Conservation (phyloP, 2,113 vertebrate genomes). For the Bubalus kerabau region DNA sequence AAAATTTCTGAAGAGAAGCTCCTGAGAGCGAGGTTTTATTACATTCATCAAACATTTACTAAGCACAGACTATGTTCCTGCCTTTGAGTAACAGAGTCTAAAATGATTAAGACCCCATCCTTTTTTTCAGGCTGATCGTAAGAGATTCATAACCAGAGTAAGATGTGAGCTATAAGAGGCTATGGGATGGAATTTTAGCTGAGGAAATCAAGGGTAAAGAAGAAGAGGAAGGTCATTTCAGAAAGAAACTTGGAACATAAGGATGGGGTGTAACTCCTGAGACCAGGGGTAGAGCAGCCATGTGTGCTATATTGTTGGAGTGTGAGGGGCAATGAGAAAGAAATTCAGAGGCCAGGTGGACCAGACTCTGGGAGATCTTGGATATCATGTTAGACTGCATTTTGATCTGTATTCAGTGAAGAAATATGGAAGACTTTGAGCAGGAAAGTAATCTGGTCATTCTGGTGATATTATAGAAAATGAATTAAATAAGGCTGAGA, state of each 20-base stretch:
- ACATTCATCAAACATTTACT: slow-evolving; percentile 28
- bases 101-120: background rate
- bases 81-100: background rate
- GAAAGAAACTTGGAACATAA: background rate
- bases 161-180: background rate
- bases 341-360: background rate
- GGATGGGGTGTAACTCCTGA: background rate
- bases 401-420: background rate
- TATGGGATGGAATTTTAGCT: background rate
- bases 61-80: background rate
- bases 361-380: background rate
- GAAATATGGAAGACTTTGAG: background rate
- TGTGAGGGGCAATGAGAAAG: background rate
- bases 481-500: background rate
- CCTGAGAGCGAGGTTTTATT: slow-evolving; percentile 10
- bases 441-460: background rate
- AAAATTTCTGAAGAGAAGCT: background rate
- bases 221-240: background rate
- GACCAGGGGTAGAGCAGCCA: background rate
- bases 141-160: background rate
- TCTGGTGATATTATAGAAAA: background rate
- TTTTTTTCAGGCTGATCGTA: background rate
- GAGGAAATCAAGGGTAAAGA: background rate
- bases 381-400: background rate
- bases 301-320: background rate